Conservation (phyloP, 2,888 invertebrate species). For the Mythimna lalbum region DNA sequence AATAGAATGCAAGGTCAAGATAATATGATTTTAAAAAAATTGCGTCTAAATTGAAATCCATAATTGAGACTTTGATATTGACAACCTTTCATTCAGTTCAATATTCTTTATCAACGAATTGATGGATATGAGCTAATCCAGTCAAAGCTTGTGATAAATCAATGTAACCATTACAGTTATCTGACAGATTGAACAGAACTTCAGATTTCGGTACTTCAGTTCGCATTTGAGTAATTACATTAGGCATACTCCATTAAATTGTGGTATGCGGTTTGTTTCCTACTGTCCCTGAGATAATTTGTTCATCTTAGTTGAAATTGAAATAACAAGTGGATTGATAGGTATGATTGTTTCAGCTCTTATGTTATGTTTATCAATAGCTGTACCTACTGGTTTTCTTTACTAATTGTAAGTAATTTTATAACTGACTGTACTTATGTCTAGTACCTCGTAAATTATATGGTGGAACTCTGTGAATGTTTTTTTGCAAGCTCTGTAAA, state of each 20-base stretch:
- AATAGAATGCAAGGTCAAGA: background rate
- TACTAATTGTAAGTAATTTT: no score
- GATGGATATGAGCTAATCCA: slow-evolving; percentile 37
- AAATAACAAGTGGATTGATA: background rate
- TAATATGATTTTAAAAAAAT: background rate
- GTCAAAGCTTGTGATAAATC: slow-evolving; percentile 32
- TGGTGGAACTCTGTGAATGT: background rate
- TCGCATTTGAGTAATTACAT: slow-evolving; percentile 46
- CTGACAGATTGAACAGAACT: slow-evolving; percentile 31
- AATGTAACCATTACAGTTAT: slow-evolving; percentile 41
- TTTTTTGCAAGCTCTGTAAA: background rate
- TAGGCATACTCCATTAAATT: slow-evolving; percentile 18
- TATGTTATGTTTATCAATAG: background rate
- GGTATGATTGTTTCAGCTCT: slow-evolving; percentile 3
- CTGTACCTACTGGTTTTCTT: background rate
- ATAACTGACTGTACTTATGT: no score
- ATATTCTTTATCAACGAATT: slow-evolving; percentile 26
- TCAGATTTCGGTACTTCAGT: slow-evolving; percentile 52
- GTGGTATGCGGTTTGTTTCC: slow-evolving; percentile 39
- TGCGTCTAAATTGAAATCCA: background rate
- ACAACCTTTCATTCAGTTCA: slow-evolving; percentile 42
- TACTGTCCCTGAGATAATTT: slow-evolving; percentile 27
- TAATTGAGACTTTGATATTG: slow-evolving; percentile 28
- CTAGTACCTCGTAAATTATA: slow-evolving; percentile 1
- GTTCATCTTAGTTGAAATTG: background rate